These are phyloP conservation scores for Dufourea novaeangliae DNA, from an alignment of 1,140 invertebrate species.

Conservation along the genomic window DNA sequence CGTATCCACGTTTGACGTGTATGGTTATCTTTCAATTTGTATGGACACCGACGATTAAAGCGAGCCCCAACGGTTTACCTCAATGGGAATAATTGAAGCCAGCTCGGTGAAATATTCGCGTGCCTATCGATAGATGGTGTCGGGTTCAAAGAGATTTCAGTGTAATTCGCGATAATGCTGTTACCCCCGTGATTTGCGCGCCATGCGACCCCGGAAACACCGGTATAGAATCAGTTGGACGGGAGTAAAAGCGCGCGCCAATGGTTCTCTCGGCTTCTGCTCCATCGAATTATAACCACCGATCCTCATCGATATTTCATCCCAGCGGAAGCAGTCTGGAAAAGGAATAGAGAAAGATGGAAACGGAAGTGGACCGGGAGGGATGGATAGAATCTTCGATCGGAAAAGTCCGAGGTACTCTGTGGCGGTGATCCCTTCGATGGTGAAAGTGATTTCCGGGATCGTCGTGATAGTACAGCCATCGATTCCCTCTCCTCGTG, in stretches of 20 bases:
- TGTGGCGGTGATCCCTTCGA: not conserved
- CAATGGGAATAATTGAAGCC: slow-evolving; percentile 36
- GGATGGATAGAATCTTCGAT: not conserved
- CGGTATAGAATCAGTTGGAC: not conserved
- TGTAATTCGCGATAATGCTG: slow-evolving; percentile 31
- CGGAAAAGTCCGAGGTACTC: not conserved
- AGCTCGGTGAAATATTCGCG: slow-evolving; percentile 42
- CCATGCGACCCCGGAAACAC: not conserved
- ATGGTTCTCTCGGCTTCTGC: not conserved
- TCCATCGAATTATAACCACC: not conserved
- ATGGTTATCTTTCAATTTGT: slow-evolving; percentile 42
- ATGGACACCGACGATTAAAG: slow-evolving; percentile 36
- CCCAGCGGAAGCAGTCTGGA: not conserved
- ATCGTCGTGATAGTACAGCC: not conserved
- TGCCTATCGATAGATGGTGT: slow-evolving; percentile 33
- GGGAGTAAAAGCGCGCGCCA: not conserved
- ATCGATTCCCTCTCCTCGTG: slow-evolving; percentile 3
- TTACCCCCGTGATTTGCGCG: slow-evolving; percentile 11
- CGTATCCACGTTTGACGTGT: slow-evolving; percentile 26
- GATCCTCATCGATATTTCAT: not conserved
- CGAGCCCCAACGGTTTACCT: slow-evolving; percentile 32
- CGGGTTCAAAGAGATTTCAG: slow-evolving; percentile 27
- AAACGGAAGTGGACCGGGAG: not conserved
- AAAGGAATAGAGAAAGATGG: not conserved
- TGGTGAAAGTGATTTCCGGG: slow-evolving; percentile 25